Conservation (phyloP, 2,888 invertebrate genomes). For the Nemotelus nigrinus region DNA sequence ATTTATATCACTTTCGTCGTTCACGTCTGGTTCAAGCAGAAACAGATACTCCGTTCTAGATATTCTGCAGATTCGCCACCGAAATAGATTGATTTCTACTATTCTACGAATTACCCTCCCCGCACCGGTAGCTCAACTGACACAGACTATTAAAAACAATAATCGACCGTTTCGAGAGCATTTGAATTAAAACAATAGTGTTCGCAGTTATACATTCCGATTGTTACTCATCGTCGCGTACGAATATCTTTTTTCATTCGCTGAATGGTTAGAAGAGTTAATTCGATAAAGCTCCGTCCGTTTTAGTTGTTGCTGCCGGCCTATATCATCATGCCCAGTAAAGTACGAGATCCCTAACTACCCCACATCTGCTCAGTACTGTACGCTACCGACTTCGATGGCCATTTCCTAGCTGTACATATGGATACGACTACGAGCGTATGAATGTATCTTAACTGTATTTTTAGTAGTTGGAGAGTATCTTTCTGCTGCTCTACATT, state of each 20-base stretch:
- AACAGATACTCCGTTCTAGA: neutral
- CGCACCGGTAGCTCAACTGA: too few species aligned
- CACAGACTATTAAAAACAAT: neutral
- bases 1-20: slow-evolving; percentile 14
- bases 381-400: neutral
- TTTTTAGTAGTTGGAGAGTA: slow-evolving; percentile 27
- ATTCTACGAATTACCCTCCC: neutral
- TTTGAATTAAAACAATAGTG: slow-evolving; percentile 34
- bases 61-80: neutral
- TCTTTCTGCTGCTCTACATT: slow-evolving; percentile 38
- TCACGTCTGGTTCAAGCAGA: neutral
- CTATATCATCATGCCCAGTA: too few species aligned
- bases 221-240: slow-evolving; percentile 20
- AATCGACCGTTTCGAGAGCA: neutral
- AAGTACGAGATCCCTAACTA: neutral
- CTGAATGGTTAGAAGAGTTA: slow-evolving; percentile 15
- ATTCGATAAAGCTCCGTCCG: neutral
- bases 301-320: neutral
- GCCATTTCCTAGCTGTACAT: neutral
- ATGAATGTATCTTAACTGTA: slow-evolving; percentile 28
- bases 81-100: slow-evolving; percentile 37
- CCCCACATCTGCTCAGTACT: neutral
- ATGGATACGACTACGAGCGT: neutral
- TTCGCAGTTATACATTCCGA: neutral
- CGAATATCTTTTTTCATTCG: slow-evolving; percentile 5